Base-by-base conservation (phyloP, 2,888 invertebrate species). In the Xylophagus ater region DNA sequence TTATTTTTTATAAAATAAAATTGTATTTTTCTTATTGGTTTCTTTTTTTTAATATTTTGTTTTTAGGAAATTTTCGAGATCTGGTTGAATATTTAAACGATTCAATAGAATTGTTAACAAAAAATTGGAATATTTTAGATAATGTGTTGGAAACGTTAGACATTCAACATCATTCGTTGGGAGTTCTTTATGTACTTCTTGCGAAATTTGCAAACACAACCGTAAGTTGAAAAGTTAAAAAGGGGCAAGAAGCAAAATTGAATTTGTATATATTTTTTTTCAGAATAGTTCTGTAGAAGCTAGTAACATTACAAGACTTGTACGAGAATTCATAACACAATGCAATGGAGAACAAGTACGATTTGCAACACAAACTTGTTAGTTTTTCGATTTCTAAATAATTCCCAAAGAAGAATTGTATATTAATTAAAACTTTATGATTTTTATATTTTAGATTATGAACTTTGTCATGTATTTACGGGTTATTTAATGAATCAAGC, bases 281-380 rank as follows among this genome's bases (percentile, higher is more conserved):
- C 37, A 60, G 58, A 56, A 53, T 6, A 49, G 55, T 18, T 45
- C 49, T 1, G 51, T 55, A 30, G 62, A 63, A 41, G 53, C 62
- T 4, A 49, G 53, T 33, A 55, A 53, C 37, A 48, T 65, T 13
- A 81, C 80, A 55, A 76, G 75, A 51, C 83, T 85, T 60, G 78
- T 87, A 45, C 81, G 83, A 57, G 88, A 90, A 52, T 93, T 93
- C 60, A 81, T 93, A 44, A 71, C 74, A 41, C 78, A 80, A 49
- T 88, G 89, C 59, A 88, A 86, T 69, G 84, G 84, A 35, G 88
- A 89, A 63, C 90, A 94, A 74, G 81, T 93, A 41, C 73, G 88
- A 53, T 80, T 81, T 61, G 79, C 86, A 35, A 79, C 87, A 37
- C 87, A 90, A 59, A 72, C 79, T 52, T 89, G 90, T 90, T 72